Evolutionary conservation across 30 jellyfish, hydroid and myxozoan species (phyloP), one percentile per base, ranked within the genome.

Genomic region (Cassiopea xamachana): DNA sequence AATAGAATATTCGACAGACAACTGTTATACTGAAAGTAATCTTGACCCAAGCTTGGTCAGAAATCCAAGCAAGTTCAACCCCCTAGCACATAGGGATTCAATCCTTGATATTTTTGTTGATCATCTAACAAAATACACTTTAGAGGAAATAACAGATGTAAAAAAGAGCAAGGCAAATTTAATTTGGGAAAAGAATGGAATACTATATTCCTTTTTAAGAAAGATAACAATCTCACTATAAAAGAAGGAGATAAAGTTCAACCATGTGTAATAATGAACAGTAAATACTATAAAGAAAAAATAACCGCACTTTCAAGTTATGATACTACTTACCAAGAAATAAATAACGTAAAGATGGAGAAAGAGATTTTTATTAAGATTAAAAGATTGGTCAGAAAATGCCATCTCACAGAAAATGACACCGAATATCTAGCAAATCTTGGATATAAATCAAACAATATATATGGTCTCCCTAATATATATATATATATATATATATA

Each of bases 201-300:
- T 17, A n/a, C 48, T 17, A 69, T 69, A 18, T 4, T 69, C n/a
- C 48, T 17, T 17, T 43, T 69, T 7, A 69, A 69, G 15, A 69
- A 69, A 18, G 48, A 69, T 69, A 69, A 69, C 17, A 69, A 14
- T 14, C 46, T 69, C 48, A 55, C 48, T 43, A 69, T 69, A 17
- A 69, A 69, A 69, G 48, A 69, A 69, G 48, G 78, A 18, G 78
- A 14, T 14, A 69, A 69, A 69, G 78, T 8, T 69, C n/a, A 81
- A 13, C 60, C 81, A 43, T 81, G 80, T 39, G 75, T 81, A 60
- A 59, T 81, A n/a, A 81, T 81, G 90, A 81, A 81, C 48, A 43
- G 69, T 10, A 45, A 64, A 18, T 81, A 18, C 64, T 58, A 81
- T 45, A 58, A 48, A 43, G 43, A 55, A 10, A 81, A 81, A 64